Base-by-base conservation (phyloP, 2,888 invertebrate species). In the Mayetiola destructor region DNA sequence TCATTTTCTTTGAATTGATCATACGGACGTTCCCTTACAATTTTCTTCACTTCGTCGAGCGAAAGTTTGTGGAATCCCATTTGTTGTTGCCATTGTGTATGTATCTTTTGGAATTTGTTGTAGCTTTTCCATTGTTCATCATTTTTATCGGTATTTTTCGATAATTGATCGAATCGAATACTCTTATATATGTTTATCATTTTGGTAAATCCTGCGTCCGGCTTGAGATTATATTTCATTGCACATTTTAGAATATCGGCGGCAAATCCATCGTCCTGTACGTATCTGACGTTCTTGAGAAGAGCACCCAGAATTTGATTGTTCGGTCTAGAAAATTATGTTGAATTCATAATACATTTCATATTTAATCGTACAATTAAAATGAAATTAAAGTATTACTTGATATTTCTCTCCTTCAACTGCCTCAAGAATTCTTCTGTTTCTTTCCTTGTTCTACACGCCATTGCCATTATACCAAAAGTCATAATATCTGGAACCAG, bases 401-500 rank as follows among this genome's bases (percentile, higher is more conserved):
- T 77, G 56, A 83, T 77, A 59, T 80, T 77, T 59, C 79, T 76
- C 53, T 76, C 74, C 57, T 80, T 74, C 82, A 95, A 86, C 67
- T 85, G 80, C 35, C 73, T 68, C 0, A 93, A 66, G 9, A 94
- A 74, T 62, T 79, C 73, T 55, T 75, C 69, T 4, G 84, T 87
- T 63, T 80, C 77, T 30, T 77, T 74, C 62, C 77, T 75, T 5
- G 76, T 80, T 59, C 70, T 73, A 68, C 94, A 94, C 12, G 86
- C 80, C 64, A 92, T 70, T 0, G 94, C 85, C 59, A 95, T 70
- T 1, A 86, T 82, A 40, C 92, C 93, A 74, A 86, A 95, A 0
- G 94, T 94, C 63, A 88, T 77, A 62, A 91, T 77, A 69, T 92
- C 81, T 0, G 84, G 82, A 61, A 73, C 72, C 23, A 86, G 67